Percentiles rank a stretch among this genome's conserved stretches.
Evolutionary conservation across 2,888 invertebrate species (phyloP).

Genomic region (Sphaeridia pumilis): DNA sequence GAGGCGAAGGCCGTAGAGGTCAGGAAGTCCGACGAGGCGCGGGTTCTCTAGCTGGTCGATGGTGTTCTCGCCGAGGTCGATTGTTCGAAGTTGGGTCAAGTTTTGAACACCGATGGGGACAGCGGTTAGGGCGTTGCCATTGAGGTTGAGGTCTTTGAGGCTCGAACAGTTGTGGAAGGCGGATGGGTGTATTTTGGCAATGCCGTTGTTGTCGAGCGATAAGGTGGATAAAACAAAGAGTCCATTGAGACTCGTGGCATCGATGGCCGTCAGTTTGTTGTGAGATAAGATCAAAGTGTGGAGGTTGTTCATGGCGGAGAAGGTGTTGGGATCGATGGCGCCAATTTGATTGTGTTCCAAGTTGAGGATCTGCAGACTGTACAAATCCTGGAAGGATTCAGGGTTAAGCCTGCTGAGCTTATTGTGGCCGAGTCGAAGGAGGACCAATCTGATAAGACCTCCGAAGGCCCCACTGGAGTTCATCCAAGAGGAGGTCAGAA

Average conservation of each 20-base stretch:
- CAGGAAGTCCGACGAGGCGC: constrained; percentile 53
- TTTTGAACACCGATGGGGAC: constrained; percentile 71
- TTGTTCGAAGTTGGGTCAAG: constrained; percentile 71
- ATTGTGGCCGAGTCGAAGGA: constrained; percentile 75
- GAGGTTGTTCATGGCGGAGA: constrained; percentile 80
- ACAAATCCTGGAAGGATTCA: constrained; percentile 70
- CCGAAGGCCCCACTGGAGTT: constrained; percentile 54
- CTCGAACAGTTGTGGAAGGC: constrained; percentile 84
- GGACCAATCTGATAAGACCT: constrained; percentile 74
- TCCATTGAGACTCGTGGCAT: constrained; percentile 75
- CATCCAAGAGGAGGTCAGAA: constrained; percentile 75
- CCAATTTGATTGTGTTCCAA: constrained; percentile 73
- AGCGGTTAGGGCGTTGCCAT: constrained; percentile 68
- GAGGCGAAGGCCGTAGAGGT: constrained; percentile 69
- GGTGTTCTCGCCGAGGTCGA: constrained; percentile 84
- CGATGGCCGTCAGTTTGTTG: constrained; percentile 71
- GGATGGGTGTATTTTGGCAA: constrained; percentile 72
- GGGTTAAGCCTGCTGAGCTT: constrained; percentile 62
- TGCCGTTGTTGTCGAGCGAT: constrained; percentile 71
- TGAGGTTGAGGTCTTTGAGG: constrained; percentile 77
- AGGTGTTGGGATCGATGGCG: constrained; percentile 73
- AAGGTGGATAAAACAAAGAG: constrained; percentile 72
- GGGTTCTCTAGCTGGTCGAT: constrained; percentile 68
- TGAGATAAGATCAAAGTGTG: constrained; percentile 76
- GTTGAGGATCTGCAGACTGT: constrained; percentile 72